Evolutionary conservation across 2,113 vertebrate species (phyloP), one percentile per base, ranked within the genome.

Genomic region (Ariopsis seemanni): DNA sequence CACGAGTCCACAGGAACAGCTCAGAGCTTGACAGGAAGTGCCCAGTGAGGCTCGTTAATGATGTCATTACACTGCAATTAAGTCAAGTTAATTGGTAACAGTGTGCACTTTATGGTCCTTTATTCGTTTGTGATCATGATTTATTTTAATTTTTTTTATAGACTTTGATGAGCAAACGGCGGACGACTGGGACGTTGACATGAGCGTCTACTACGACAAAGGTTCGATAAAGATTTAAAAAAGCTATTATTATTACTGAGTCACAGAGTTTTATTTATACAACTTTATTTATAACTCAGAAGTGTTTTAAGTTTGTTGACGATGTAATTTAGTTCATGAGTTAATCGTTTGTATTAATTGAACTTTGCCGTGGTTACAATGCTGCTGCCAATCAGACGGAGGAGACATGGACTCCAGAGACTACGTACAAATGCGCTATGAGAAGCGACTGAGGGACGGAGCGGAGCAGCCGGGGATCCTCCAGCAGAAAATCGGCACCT

Each of bases 121-220:
- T 6, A 87, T 50, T 74, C 11, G 57, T 77, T 77, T 0, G 48
- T 89, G 75, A 18, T 42, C 72, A 5, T 5, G 12, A 27, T 27
- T 78, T 2, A 15, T 78, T 34, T 50, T n/a, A 86, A 8, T 81
- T 5, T 78, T 78, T 2, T 75, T 86, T 84, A 17, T 93, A 99
- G 98, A 99, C 94, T 99, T 99, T 84, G 98, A 99, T 48, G 98
- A 99, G 92, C 96, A 99, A 93, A 99, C 98, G 0, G 94, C 97
- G 0, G 98, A 99, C 0, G 98, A 99, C 93, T 99, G 98, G 98
- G 98, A 99, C 8, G 97, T 99, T 83, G 98, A 99, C 93, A 98
- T 99, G 98, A 97, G 97, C 30, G 92, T 97, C 85, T 99, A 99
- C 94, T 99, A 99, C 1, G 97, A 99, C 88, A 94, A 92, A 98